Percentiles rank a stretch among this genome's conserved stretches.
Conservation (phyloP, 1,140 invertebrate species). For the Pseudomyrmex sp. region DNA sequence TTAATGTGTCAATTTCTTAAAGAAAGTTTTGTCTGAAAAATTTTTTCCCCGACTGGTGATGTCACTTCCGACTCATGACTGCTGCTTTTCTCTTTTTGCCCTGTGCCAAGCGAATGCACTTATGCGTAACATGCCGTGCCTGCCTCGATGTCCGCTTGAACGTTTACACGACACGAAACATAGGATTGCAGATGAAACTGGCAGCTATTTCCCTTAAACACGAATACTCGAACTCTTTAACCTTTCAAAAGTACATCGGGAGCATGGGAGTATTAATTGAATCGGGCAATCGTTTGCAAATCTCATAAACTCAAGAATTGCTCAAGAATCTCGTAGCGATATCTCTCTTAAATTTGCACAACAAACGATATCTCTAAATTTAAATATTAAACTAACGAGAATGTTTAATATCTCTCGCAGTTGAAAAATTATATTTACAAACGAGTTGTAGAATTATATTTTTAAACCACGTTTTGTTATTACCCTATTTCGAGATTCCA, state of each 20-base stretch:
- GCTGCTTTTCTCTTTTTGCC: conserved; percentile 46
- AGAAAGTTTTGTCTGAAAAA: conserved; percentile 3
- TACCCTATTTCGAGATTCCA: neutral
- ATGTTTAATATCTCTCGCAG: neutral
- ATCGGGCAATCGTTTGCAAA: conserved; percentile 8
- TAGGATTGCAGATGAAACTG: conserved; percentile 66
- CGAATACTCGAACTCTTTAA: conserved; percentile 66
- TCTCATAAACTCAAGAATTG: neutral
- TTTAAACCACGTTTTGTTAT: conserved; percentile 1
- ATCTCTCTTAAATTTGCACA: neutral
- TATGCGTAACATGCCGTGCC: conserved; percentile 71
- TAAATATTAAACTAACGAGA: neutral
- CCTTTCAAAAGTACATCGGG: conserved; percentile 21
- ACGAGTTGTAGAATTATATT: neutral
- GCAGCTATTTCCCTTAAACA: conserved; percentile 63
- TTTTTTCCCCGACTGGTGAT: neutral
- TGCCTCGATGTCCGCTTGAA: conserved; percentile 69
- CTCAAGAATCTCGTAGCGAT: neutral
- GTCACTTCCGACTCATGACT: conserved; percentile 17
- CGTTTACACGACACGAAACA: conserved; percentile 72
- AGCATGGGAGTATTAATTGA: conserved; percentile 50
- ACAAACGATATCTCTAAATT: neutral
- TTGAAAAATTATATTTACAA: neutral
- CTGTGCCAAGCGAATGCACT: conserved; percentile 28
- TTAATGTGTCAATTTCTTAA: neutral